Base-by-base conservation (phyloP, 1,140 invertebrate genomes). In the Whitmania pigra region DNA sequence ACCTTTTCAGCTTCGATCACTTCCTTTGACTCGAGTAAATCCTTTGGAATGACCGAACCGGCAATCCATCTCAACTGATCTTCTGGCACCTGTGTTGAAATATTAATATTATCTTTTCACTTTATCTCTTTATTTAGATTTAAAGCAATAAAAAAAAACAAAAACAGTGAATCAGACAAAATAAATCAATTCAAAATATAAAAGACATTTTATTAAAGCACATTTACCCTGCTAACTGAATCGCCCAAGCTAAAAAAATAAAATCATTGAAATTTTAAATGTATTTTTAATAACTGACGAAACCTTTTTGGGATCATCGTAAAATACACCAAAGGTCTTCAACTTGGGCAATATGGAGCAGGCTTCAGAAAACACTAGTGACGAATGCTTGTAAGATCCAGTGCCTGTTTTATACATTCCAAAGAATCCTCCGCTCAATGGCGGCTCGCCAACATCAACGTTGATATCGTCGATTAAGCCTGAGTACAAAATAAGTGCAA, bases 221-320 rank as follows among this genome's bases (percentile, higher is more conserved):
- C 2, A 36, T 36, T 36, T 36, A 36, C 6, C 31, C 31, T 36
- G 31, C 31, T 36, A 36, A 36, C 6, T 36, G 31, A 36, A n/a
- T n/a, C n/a, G n/a, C n/a, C n/a, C n/a, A n/a, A n/a, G n/a, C 31
- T 36, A 36, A 36, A 36, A 36, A 36, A 36, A 36, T 36, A 3
- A 36, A 36, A 36, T 36, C 6, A 36, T 36, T 49, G 13, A 49
- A 7, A 49, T 49, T 15, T 49, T 49, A 15, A 7, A 5, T 11
- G 13, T 1, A 49, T 49, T 49, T 49, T 49, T 49, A 17, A 49
- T 5, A 49, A 5, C 43, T 15, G 15, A 49, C 13, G 11, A 5
- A 57, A 63, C 57, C 29, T 25, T 7, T 63, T 63, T 63, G 22
- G 57, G 57, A 63, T 63, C 57, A n/a, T 63, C 57, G 18, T 63